Conservation (phyloP, 1,140 invertebrate genomes). For the Temnothorax longispinosus region DNA sequence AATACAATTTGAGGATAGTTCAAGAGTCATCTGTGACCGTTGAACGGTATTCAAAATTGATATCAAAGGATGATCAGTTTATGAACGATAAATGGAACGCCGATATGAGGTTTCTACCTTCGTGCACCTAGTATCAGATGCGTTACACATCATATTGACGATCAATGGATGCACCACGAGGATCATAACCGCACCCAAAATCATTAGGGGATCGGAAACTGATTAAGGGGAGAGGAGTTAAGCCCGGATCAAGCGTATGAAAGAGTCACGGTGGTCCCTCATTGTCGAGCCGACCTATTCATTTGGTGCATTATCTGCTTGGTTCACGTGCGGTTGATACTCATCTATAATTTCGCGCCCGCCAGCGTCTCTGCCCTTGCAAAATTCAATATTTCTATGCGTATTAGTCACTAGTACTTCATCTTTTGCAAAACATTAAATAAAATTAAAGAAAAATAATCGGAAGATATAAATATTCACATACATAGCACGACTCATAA, state of each 20-base stretch:
- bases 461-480: conserved; percentile 53
- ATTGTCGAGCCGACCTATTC: conserved; percentile 81
- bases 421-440: conserved; percentile 27
- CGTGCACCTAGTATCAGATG: conserved; percentile 42
- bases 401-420: conserved; percentile 27
- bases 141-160: conserved; percentile 34
- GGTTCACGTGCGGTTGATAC: conserved; percentile 83
- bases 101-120: conserved; percentile 54
- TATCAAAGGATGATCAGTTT: conserved; percentile 40
- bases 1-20: neutral
- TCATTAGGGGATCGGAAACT: conserved; percentile 84
- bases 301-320: conserved; percentile 82
- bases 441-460: conserved; percentile 83
- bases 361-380: conserved; percentile 39
- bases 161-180: conserved; percentile 44
- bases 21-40: conserved; percentile 16
- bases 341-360: conserved; percentile 82
- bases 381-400: conserved; percentile 34
- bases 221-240: conserved; percentile 81
- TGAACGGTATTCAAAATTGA: conserved; percentile 30
- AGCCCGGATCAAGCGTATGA: conserved; percentile 78
- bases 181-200: conserved; percentile 77
- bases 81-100: conserved; percentile 36
- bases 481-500: neutral
- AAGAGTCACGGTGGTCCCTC: conserved; percentile 83